A percentile compares a stretch with the other conserved stretches of the same genome.
Conservation (phyloP, 2,797 vertebrate species). For the Leptodactylus fallax region DNA sequence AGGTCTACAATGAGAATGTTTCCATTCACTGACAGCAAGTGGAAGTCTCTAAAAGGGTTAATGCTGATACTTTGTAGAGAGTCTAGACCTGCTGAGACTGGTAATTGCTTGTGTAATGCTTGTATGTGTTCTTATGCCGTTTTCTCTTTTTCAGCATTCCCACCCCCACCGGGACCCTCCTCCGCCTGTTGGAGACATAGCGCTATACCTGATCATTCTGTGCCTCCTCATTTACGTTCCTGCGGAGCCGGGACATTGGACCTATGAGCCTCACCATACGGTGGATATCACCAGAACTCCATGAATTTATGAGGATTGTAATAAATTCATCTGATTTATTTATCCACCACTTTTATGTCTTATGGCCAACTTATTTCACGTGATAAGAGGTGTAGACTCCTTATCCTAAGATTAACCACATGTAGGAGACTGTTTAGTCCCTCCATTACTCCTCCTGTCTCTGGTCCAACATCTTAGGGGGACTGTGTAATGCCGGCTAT, state of each 20-base stretch:
- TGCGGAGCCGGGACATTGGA: too few species aligned
- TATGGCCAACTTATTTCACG: background rate
- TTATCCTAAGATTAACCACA: background rate
- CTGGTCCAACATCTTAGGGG: background rate
- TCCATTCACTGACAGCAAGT: background rate
- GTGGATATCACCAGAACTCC: background rate
- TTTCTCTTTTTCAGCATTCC: conserved; percentile 32
- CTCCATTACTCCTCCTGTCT: background rate
- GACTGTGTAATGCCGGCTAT: background rate
- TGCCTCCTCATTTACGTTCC: background rate
- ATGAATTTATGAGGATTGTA: conserved; percentile 24
- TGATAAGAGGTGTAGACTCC: background rate
- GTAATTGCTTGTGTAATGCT: too few species aligned
- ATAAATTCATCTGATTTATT: conserved; percentile 46
- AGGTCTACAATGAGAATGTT: background rate
- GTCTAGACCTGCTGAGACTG: too few species aligned
- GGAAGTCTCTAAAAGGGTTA: too few species aligned
- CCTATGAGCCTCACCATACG: background rate
- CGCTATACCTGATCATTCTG: background rate
- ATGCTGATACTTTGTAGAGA: too few species aligned
- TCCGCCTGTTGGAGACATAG: conserved; percentile 45
- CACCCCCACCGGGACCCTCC: conserved; percentile 55
- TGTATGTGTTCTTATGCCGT: too few species aligned
- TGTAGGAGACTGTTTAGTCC: background rate
- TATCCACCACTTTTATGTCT: background rate